Conservation (phyloP, 2,113 vertebrate species). For the Dolichallabes microphthalmus region DNA sequence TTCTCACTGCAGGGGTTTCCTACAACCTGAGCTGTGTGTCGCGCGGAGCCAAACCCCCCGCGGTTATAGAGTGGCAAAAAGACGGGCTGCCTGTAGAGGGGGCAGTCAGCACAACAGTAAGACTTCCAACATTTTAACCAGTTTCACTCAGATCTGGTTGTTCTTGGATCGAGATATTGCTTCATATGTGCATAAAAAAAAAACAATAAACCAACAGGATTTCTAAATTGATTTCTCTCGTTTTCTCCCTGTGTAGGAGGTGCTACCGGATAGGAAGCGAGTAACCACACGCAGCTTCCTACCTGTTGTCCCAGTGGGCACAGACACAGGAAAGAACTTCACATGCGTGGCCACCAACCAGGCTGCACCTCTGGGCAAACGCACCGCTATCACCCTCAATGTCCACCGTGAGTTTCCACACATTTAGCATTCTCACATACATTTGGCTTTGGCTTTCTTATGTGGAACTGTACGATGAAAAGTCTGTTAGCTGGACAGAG, state of each 20-base stretch:
- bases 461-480: background rate
- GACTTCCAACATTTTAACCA: slow-evolving; percentile 22
- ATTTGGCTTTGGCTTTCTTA: background rate
- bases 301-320: slow-evolving; percentile 82
- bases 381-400: slow-evolving; percentile 83
- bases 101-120: slow-evolving; percentile 79
- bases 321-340: slow-evolving; percentile 86
- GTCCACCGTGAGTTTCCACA: slow-evolving; percentile 83
- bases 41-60: slow-evolving; percentile 86
- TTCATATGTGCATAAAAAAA: background rate
- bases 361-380: slow-evolving; percentile 80
- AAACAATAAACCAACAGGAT: background rate
- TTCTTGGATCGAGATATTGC: background rate
- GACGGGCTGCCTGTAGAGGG: slow-evolving; percentile 84
- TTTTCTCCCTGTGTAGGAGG: slow-evolving; percentile 70
- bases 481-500: background rate
- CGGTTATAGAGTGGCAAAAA: slow-evolving; percentile 84
- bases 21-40: slow-evolving; percentile 91
- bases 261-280: slow-evolving; percentile 84
- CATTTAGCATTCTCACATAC: background rate
- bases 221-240: background rate
- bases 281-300: slow-evolving; percentile 86
- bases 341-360: slow-evolving; percentile 83
- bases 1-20: slow-evolving; percentile 83
- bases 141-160: background rate